These are phyloP conservation scores for Hyla sarda DNA, from an alignment of 2,113 vertebrate species.

Conservation along the genomic window DNA sequence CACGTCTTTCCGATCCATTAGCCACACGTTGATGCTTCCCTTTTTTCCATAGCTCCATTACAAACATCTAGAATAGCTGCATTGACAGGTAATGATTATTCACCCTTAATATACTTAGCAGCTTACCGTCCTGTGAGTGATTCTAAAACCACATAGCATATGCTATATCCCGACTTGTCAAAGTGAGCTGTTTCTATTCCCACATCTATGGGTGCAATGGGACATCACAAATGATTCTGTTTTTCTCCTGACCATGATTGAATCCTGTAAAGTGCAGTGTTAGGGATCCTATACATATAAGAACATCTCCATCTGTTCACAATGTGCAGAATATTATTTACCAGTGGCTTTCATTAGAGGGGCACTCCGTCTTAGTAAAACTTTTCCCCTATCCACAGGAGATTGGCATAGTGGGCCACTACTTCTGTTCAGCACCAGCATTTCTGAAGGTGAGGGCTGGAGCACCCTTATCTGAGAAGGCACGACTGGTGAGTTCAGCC, in stretches of 20 bases:
- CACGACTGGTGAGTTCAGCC: no score
- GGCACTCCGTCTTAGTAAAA: no score
- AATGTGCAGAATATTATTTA: slow-evolving; percentile 1
- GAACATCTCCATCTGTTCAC: background rate
- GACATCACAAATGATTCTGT: background rate
- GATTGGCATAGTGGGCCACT: no score
- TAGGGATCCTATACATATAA: background rate
- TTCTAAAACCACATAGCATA: background rate
- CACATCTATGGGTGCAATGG: background rate
- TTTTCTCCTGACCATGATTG: background rate
- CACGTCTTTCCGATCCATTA: background rate
- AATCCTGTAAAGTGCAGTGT: background rate
- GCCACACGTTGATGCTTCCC: background rate
- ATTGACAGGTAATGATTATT: slow-evolving; percentile 17
- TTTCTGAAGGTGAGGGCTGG: no score
- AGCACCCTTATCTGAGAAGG: no score
- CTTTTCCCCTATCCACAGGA: no score
- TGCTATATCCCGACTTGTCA: background rate
- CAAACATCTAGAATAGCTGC: slow-evolving; percentile 10
- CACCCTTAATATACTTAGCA: slow-evolving; percentile 22
- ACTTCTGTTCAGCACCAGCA: no score
- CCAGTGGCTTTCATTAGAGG: background rate
- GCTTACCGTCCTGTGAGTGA: background rate
- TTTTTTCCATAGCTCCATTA: slow-evolving; percentile 2
- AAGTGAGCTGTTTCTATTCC: background rate